Base-by-base conservation (phyloP, 2,113 vertebrate species). In the Tympanuchus pallidicinctus region DNA sequence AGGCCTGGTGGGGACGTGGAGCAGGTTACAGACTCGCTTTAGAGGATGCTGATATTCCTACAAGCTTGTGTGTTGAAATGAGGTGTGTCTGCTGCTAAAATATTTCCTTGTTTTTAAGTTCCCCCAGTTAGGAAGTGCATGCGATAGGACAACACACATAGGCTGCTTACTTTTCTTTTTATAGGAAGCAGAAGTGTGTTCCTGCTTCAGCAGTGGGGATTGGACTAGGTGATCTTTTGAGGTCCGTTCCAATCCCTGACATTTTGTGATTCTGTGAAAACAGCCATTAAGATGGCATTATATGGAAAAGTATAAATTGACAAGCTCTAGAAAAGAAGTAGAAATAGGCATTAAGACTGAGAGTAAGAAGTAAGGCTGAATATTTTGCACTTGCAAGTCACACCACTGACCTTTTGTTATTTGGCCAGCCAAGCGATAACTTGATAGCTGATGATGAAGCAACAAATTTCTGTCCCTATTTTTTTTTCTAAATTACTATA, bases 401-500 rank as follows among this genome's bases (percentile, higher is more conserved):
- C 0, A 0, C 59, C 10, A 0, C 45, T 87, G 54, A 38, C 36
- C 25, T 22, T 84, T 8, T 40, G 52, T 82, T 54, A 16, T 38
- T 64, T 89, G 50, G 40, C 34, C 2, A 1, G 67, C 28, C 32
- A 71, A 63, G 66, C 19, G 76, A 73, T 89, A 95, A 90, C 2
- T 4, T 10, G 81, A 63, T 36, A 27, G 64, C 66, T 84, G n/a
- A 19, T 74, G 47, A 70, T 85, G 86, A 72, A 81, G 72, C 42
- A 69, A 82, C 59, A 50, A 18, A 87, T 78, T 85, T 65, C 85
- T 70, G 80, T 73, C 83, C 65, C 4, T 42, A 27, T 63, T 63
- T 80, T 90, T 70, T 61, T 94, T 63, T 61, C 76, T 90, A 70
- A 89, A 95, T 80, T 84, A 45, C 71, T 42, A 8, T 50, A 6